Evolutionary conservation across 2,888 invertebrate species (phyloP).

Genomic region (Aproaerema taeniolella): DNA sequence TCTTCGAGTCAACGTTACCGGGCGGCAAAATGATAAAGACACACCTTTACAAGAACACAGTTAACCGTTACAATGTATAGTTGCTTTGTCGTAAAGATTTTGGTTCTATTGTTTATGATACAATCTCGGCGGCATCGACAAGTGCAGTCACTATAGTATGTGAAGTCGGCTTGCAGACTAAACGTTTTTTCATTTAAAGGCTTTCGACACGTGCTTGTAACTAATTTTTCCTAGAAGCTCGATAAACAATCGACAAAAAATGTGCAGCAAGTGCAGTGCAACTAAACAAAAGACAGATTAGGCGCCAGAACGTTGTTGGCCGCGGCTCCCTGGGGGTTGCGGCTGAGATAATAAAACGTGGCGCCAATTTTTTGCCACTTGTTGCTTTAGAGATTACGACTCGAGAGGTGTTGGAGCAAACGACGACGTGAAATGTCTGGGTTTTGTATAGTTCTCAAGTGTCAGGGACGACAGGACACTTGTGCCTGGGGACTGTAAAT

Average conservation of each 20-base stretch:
- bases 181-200: conserved; percentile 23
- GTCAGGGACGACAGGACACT: conserved; percentile 32
- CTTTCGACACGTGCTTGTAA: conserved; percentile 45
- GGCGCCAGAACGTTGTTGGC: conserved; percentile 46
- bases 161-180: conserved; percentile 34
- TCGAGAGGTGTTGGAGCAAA: conserved; percentile 64
- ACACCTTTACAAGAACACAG: too few species aligned
- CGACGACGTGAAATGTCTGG: conserved; percentile 67
- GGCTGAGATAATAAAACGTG: conserved; percentile 38
- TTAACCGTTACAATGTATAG: too few species aligned
- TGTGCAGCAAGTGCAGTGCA: conserved; percentile 52
- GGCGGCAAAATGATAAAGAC: too few species aligned
- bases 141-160: conserved; percentile 28
- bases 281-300: conserved; percentile 42
- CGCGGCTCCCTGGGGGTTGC: conserved; percentile 39
- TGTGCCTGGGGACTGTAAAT: conserved; percentile 29
- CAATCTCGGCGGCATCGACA: conserved; percentile 27
- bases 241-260: conserved; percentile 38
- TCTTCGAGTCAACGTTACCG: too few species aligned
- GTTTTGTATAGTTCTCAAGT: conserved; percentile 57
- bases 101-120: conserved; percentile 10
- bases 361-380: conserved; percentile 64
- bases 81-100: conserved; percentile 2
- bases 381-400: conserved; percentile 42
- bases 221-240: conserved; percentile 46